A percentile compares a stretch with the other conserved stretches of the same genome.
Evolutionary conservation across 2,113 vertebrate species (phyloP).

Genomic region (Dromaius novaehollandiae): DNA sequence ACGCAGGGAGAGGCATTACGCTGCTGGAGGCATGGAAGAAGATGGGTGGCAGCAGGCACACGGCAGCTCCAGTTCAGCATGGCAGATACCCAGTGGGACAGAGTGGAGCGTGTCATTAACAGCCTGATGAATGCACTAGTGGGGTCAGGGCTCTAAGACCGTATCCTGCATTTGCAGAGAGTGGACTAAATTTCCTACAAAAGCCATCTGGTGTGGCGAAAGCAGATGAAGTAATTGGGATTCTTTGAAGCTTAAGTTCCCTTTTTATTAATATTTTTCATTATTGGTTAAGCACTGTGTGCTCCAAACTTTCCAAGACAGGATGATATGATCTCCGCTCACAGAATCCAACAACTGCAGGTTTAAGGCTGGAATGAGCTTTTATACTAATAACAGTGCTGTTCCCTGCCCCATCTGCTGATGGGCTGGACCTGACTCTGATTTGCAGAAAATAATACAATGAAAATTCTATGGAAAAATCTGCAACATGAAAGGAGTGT

Average conservation of each 20-base stretch:
- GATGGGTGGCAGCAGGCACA: too few species aligned
- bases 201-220: background rate
- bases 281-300: background rate
- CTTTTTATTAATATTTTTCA: background rate
- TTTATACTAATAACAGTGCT: background rate
- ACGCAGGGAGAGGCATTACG: background rate
- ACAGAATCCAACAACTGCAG: background rate
- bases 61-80: background rate
- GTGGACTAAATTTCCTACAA: background rate
- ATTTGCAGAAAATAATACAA: background rate
- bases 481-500: background rate
- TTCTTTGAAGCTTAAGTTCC: background rate
- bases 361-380: background rate
- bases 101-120: background rate
- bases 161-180: background rate
- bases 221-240: background rate
- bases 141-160: background rate
- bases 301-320: background rate
- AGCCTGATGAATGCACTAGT: rapidly evolving
- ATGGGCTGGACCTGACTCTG: background rate
- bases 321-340: background rate
- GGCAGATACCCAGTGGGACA: background rate
- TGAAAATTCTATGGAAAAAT: background rate
- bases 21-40: background rate
- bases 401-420: background rate